Conservation (phyloP, 53 echinoderm and acorn worm genomes). For the Luidia sarsii region DNA sequence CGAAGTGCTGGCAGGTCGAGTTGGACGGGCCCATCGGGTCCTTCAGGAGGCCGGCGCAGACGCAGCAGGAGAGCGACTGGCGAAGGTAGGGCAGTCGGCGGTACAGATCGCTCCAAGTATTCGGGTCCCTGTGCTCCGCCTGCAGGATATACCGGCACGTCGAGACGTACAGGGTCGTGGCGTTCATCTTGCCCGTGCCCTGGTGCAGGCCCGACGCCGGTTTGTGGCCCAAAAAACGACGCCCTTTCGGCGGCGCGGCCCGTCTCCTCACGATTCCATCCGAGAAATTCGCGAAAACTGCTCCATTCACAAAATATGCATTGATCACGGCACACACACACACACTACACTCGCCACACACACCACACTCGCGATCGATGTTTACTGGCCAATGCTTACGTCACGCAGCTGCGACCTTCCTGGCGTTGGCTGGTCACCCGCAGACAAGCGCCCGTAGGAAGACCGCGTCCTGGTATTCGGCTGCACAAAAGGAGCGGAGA, state of each 20-base stretch:
- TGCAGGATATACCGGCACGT: slow-evolving; percentile 98
- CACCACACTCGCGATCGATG: slow-evolving; percentile 49
- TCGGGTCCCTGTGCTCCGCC: slow-evolving; percentile 86
- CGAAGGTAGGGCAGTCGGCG: slow-evolving; percentile 95
- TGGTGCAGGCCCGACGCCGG: slow-evolving; percentile 9
- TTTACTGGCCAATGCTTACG: slow-evolving; percentile 56
- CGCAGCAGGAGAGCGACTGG: slow-evolving; percentile 99
- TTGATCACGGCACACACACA: slow-evolving; percentile 4
- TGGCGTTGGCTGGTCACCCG: slow-evolving; percentile 9
- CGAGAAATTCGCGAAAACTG: neutral
- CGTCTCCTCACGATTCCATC: neutral
- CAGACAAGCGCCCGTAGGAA: neutral
- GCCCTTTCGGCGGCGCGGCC: slow-evolving; percentile 26
- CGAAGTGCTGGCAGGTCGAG: slow-evolving; percentile 96
- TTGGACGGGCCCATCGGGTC: slow-evolving; percentile 93
- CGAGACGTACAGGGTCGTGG: slow-evolving; percentile 95
- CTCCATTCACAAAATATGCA: slow-evolving; percentile 35
- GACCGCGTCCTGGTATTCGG: slow-evolving; percentile 16
- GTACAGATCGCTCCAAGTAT: slow-evolving; percentile 97
- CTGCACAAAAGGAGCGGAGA: slow-evolving; percentile 41
- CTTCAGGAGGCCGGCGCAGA: slow-evolving; percentile 80
- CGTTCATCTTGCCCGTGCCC: slow-evolving; percentile 77
- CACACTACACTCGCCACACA: slow-evolving; percentile 1
- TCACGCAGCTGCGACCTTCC: slow-evolving; percentile 53
- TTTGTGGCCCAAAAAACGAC: neutral